Evolutionary conservation across 2,888 invertebrate genomes (phyloP), one percentile per base, ranked within the genome.

Genomic region (Suillia variegata): DNA sequence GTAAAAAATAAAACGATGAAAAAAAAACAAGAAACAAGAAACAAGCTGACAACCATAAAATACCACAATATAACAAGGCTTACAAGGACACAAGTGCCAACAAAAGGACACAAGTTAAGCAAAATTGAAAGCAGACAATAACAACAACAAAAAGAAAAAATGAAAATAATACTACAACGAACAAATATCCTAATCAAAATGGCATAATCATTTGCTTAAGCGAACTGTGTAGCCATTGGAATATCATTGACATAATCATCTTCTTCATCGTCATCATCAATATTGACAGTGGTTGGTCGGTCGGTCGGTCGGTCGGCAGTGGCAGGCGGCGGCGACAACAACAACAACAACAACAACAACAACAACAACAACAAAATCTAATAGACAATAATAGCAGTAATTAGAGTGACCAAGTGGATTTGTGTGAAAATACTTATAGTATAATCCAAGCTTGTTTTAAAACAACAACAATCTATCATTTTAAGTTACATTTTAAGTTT

Each of bases 221-320:
- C 38, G n/a, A 38, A 26, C n/a, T 38, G 10, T n/a, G 10, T 26
- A 26, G 26, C 26, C 26, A 26, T 26, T 26, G 38, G 38, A 8
- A 38, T 38, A 38, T 38, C n/a, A 38, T 38, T 38, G 38, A 38
- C 38, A 38, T 38, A 38, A 38, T 38, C 10, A 38, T 38, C n/a
- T n/a, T n/a, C n/a, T 8, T 31, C 31, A 31, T 31, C 31, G 31
- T 8, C 31, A 31, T 31, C 31, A 31, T 31, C 31, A 12, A 31
- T 12, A 31, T 31, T 12, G 31, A 31, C 31, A 31, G 31, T 12
- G 12, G 31, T 31, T 8, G 31, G 31, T 8, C 12, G 6, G 12
- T 5, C 31, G 12, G 31, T 31, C 5, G 5, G 6, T 8, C 6
- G 6, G 12, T 5, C 31, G 31, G 5, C 31, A 38, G 10, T n/a